Evolutionary conservation across 2,888 invertebrate species (phyloP).

Genomic region (Ethmia dodecea): DNA sequence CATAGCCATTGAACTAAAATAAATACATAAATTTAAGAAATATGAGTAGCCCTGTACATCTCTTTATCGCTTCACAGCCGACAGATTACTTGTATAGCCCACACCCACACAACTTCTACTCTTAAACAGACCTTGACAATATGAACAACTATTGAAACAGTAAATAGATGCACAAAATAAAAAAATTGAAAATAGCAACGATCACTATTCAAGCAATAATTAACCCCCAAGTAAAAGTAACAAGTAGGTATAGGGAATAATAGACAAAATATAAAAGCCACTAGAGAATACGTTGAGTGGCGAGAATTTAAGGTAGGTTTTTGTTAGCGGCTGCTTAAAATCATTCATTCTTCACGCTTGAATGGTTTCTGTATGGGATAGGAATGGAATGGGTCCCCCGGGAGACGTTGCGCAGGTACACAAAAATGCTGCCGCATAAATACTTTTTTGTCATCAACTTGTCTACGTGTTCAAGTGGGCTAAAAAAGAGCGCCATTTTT

Average conservation of each 20-base stretch:
- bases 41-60: too few relatives aligned
- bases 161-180: slow-evolving; percentile 3
- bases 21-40: too few relatives aligned
- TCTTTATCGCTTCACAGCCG: too few relatives aligned
- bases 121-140: slow-evolving; percentile 24
- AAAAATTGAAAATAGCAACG: slow-evolving; percentile 4
- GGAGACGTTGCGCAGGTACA: slow-evolving; percentile 57
- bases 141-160: slow-evolving; percentile 21
- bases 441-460: slow-evolving; percentile 34
- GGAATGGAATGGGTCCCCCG: slow-evolving; percentile 46
- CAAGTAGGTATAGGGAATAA: neutral
- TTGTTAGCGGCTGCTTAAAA: slow-evolving; percentile 45
- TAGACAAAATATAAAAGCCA: slow-evolving; percentile 22
- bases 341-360: slow-evolving; percentile 61
- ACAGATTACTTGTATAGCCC: too few relatives aligned
- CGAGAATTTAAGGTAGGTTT: slow-evolving; percentile 51
- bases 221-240: neutral
- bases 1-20: too few relatives aligned
- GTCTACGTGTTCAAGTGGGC: slow-evolving; percentile 34
- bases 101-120: slow-evolving; percentile 31
- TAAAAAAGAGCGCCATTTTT: too few relatives aligned
- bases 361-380: slow-evolving; percentile 48
- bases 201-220: slow-evolving; percentile 3
- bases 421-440: slow-evolving; percentile 35
- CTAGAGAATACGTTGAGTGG: slow-evolving; percentile 29